Base-by-base conservation (phyloP, 2,113 vertebrate species). In the Dendrocopos noguchii region DNA sequence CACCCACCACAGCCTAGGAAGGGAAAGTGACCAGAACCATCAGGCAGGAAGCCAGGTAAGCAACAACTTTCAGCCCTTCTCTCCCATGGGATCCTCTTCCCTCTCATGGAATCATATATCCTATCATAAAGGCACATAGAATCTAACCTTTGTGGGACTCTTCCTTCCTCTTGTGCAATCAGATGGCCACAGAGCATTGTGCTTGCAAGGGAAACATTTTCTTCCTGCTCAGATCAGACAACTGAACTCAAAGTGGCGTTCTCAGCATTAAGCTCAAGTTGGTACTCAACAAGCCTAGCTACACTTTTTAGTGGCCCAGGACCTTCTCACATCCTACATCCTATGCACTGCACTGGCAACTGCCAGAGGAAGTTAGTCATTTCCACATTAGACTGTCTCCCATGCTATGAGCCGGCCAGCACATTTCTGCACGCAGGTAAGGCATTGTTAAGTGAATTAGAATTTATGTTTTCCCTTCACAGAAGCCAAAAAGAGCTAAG, bases 391-490 rank as follows among this genome's bases (percentile, higher is more conserved):
- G 46, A 63, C 42, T 20, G 44, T 31, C 81, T 84, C 80, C 74
- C 84, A 84, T 80, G 63, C 66, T 74, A 72, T 31, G 27, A 88
- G 67, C 80, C 73, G 92, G 67, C 66, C 83, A 95, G 80, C 34
- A 55, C 78, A 79, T 76, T 93, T 84, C 90, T 93, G 39, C 34
- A 87, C 1, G 59, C 83, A 96, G 90, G 92, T 95, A 88, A 76
- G 28, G 74, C 66, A 96, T 87, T 95, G 88, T 95, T 93, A 86
- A 92, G 31, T 28, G 59, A 91, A 79, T 81, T 46, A 79, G 63
- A 87, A 94, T 94, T 96, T 94, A 87, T 81, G 92, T 91, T 74
- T 94, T 95, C 91, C 83, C 75, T 89, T 73, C 46, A 79, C 67
- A 63, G 78, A 28, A 82, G 88, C 80, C 94, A 95, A 94, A 60